Conservation (phyloP, 1,140 invertebrate species). For the Drosophila parabipectinata region DNA sequence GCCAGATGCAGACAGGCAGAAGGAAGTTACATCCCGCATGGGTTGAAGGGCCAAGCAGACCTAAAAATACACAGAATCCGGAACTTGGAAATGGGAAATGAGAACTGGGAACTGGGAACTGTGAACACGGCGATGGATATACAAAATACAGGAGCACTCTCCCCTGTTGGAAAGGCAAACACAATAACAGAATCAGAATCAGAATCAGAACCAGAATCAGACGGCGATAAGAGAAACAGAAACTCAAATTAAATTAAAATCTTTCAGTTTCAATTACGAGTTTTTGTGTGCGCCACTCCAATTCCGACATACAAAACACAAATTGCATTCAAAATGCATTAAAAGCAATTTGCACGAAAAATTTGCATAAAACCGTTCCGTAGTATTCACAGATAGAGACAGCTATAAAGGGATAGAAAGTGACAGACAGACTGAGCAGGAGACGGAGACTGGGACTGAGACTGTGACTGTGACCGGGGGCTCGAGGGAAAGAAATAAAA, state of each 20-base stretch:
- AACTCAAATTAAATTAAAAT: slow-evolving; percentile 83
- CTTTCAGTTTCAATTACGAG: slow-evolving; percentile 82
- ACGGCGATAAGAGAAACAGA: slow-evolving; percentile 75
- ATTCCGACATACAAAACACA: slow-evolving; percentile 80
- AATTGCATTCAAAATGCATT: slow-evolving; percentile 82
- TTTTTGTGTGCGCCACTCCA: slow-evolving; percentile 78
- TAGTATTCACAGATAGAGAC: slow-evolving; percentile 12
- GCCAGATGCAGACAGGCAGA: slow-evolving; percentile 33
- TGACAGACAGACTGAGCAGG: neutral
- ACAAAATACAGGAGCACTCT: neutral
- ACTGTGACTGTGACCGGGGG: neutral
- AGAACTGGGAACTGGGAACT: no score
- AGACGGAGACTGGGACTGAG: neutral
- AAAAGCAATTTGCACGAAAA: slow-evolving; percentile 81
- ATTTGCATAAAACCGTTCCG: slow-evolving; percentile 72
- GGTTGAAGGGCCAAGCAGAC: slow-evolving; percentile 27
- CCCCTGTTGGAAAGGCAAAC: slow-evolving; percentile 25
- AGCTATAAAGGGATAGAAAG: slow-evolving; percentile 1
- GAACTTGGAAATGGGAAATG: slow-evolving; percentile 2
- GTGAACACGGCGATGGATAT: neutral
- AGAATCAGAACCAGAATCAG: slow-evolving; percentile 58
- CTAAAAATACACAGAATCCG: slow-evolving; percentile 50
- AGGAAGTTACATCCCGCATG: slow-evolving; percentile 48
- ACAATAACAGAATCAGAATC: slow-evolving; percentile 56
- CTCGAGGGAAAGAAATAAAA: slow-evolving; percentile 51